These are phyloP conservation scores for Petaurus breviceps DNA, from an alignment of 2,113 vertebrate species.

Conservation along the genomic window DNA sequence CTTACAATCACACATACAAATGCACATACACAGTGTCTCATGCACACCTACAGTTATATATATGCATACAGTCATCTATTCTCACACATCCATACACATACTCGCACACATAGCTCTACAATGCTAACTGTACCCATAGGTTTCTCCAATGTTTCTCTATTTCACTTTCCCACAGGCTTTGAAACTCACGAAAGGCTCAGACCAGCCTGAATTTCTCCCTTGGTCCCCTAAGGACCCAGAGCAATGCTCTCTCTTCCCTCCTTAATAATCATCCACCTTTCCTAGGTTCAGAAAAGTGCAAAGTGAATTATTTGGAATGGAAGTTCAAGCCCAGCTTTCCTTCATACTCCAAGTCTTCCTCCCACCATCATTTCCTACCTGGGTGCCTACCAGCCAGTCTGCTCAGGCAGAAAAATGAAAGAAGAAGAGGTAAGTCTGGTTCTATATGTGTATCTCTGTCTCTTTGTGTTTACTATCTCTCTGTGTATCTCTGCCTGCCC, in stretches of 20 bases:
- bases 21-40: neutral
- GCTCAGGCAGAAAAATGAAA: neutral
- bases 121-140: neutral
- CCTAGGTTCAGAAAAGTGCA: neutral
- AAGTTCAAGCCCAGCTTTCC: neutral
- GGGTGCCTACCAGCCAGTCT: neutral
- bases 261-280: neutral
- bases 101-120: neutral
- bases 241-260: neutral
- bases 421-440: neutral
- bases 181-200: neutral
- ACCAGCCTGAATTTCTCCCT: neutral
- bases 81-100: neutral
- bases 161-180: neutral
- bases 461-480: neutral
- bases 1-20: neutral
- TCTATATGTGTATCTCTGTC: neutral
- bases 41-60: neutral
- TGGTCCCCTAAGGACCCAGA: neutral
- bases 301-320: neutral
- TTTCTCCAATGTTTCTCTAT: neutral
- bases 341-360: neutral
- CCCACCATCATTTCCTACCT: neutral
- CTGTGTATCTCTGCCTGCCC: neutral
- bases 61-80: neutral